Base-by-base conservation (phyloP, 2,113 vertebrate species). In the Poeciliopsis occidentalis region DNA sequence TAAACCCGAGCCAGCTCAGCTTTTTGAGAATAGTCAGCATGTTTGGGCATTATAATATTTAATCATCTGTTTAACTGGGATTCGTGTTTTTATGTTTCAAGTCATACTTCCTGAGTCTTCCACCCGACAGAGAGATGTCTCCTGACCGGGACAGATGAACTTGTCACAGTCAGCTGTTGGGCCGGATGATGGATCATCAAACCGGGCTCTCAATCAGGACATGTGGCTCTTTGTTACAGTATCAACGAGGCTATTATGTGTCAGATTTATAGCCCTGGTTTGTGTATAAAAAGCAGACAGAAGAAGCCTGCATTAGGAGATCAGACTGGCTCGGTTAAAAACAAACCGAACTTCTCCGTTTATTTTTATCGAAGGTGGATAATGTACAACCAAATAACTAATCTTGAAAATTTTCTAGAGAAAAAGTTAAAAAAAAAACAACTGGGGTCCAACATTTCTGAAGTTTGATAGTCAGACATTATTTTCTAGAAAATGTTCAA, bases 91-190 rank as follows among this genome's bases (percentile, higher is more conserved):
- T 31, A 39, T 77, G 67, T 72, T 60, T 17, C 66, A 44, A 54
- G 12, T 41, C 22, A 24, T 12, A 41, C 41, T n/a, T 74, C 60
- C 13, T 17, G 26, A 62, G 81, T 63, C 81, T 69, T 75, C 60
- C 60, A 64, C 79, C 68, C 75, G 26, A 68, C 47, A 30, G 29
- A 34, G 11, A 61, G 83, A 65, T 29, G 47, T 70, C 30, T 82
- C 66, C 76, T 74, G 74, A 77, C 71, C 44, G 73, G 75, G 82
- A 86, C 86, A 67, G 87, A 89, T 77, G 85, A 83, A 71, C 44
- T 78, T 87, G 86, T 91, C 89, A 69, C 67, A 54, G 71, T 92
- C 91, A 92, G 90, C 90, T 92, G 91, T 90, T 91, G 1, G 2
- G 61, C 66, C 31, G 65, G 29, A 71, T 88, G 91, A 92, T 92